Evolutionary conservation across 1,140 invertebrate species (phyloP), one percentile per base, ranked within the genome.

Genomic region (Drosophila ananassae): DNA sequence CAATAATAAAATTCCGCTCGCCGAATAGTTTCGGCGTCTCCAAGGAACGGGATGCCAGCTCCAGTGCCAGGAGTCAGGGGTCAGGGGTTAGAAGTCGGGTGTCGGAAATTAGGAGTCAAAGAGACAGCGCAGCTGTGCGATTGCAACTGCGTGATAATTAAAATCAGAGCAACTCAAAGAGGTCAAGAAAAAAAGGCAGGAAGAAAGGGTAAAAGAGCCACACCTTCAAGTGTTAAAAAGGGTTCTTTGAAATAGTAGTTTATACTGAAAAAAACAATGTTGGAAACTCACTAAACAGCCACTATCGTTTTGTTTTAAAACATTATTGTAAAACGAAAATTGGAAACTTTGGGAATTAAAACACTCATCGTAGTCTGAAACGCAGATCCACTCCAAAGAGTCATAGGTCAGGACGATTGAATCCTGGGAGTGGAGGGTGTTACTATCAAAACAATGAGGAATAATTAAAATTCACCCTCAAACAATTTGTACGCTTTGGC

Each of bases 401-500:
- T 13, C 55, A n/a, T 17, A 41, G 24, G 46, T 50, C 57, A 41
- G 44, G 24, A 41, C 24, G 0, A 41, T 39, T 58, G n/a, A 8
- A 17, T 22, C 22, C 30, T 25, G n/a, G 13, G 22, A 53, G 7
- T 6, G 22, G 24, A 12, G 12, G 6, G 79, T 76, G 66, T 66
- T 74, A 62, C 79, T 80, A 84, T 80, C 80, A 89, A 89, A 89
- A 89, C 84, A 89, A 89, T 89, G 79, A 89, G 68, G 80, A 89
- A 80, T 89, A 89, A 89, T 89, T 89, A 89, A 89, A 89, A 89
- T 89, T 89, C 67, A 78, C 79, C 79, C 84, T 75, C 84, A 80
- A 80, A 80, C 84, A 89, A 89, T 89, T 89, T 89, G 84, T 80
- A 73, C 77, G 80, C 85, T 67, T 56, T 32, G 58, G 68, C 79